A percentile compares a stretch with the other conserved stretches of the same genome.
phyloP scores from a whole-genome alignment of 2,797 vertebrate genomes.

The Cacajao melanocephalus region DNA sequence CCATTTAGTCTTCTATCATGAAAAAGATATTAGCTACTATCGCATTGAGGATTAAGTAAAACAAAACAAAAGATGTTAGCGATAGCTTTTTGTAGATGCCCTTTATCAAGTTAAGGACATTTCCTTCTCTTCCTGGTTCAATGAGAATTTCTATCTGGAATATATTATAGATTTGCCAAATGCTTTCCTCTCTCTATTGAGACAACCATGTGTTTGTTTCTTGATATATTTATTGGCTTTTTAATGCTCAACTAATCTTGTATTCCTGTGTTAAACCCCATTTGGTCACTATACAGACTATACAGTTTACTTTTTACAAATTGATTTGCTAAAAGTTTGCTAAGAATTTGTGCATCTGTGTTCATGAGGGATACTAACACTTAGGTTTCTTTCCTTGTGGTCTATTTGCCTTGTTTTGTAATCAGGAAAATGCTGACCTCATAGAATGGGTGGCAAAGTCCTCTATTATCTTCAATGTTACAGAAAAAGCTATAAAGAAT shows the following conservation, averaged over 20 bases:
- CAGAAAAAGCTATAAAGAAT: not conserved
- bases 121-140: not conserved
- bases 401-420: not conserved
- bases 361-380: not conserved
- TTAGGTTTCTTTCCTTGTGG: not conserved
- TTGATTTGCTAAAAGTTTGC: not conserved
- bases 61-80: not conserved
- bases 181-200: not conserved
- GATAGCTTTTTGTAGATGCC: not conserved
- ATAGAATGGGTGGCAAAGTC: not conserved
- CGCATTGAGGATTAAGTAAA: not conserved
- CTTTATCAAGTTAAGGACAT: not conserved
- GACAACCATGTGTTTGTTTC: not conserved
- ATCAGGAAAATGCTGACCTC: not conserved
- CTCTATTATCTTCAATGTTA: not conserved
- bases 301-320: not conserved
- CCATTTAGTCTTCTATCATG: not conserved
- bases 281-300: not conserved
- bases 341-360: not conserved
- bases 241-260: not conserved
- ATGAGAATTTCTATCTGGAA: not conserved
- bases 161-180: not conserved
- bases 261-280: not conserved
- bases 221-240: not conserved
- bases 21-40: not conserved